A percentile compares a stretch with the other conserved stretches of the same genome.
Conservation (phyloP, 2,113 vertebrate genomes). For the Charadrius vociferus region DNA sequence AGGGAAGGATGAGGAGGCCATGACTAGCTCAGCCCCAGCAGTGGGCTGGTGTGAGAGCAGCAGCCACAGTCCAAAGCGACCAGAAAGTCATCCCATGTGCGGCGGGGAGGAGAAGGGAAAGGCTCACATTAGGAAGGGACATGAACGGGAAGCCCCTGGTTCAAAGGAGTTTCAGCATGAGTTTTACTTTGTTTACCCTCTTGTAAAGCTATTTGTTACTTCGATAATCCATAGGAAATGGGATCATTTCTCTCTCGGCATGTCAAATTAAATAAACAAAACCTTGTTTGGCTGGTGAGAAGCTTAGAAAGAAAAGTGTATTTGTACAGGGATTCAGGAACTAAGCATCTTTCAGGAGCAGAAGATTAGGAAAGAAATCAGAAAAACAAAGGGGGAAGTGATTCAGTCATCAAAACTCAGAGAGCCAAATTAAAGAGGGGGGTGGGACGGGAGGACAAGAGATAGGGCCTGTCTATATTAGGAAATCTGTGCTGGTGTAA, state of each 20-base stretch:
- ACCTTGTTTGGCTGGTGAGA: conserved; percentile 61
- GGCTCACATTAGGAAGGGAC: not conserved
- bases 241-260: conserved; percentile 54
- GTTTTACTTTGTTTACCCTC: conserved; percentile 66
- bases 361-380: conserved; percentile 67
- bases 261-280: conserved; percentile 75
- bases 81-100: not conserved
- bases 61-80: not conserved
- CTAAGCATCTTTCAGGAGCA: conserved; percentile 59
- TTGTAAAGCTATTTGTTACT: conserved; percentile 67
- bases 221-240: conserved; percentile 67
- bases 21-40: not conserved
- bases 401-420: conserved; percentile 47
- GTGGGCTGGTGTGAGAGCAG: not conserved
- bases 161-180: conserved; percentile 47
- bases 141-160: not conserved
- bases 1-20: not conserved
- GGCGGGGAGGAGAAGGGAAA: not conserved
- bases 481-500: conserved; percentile 32
- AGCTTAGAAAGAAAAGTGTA: conserved; percentile 63
- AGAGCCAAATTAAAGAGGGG: conserved; percentile 4
- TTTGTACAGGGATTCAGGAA: conserved; percentile 64
- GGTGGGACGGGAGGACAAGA: not conserved
- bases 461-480: conserved; percentile 42
- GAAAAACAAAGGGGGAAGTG: conserved; percentile 44